Evolutionary conservation across 2,797 vertebrate genomes (phyloP).

Genomic region (Schizopygopsis pylzovi): DNA sequence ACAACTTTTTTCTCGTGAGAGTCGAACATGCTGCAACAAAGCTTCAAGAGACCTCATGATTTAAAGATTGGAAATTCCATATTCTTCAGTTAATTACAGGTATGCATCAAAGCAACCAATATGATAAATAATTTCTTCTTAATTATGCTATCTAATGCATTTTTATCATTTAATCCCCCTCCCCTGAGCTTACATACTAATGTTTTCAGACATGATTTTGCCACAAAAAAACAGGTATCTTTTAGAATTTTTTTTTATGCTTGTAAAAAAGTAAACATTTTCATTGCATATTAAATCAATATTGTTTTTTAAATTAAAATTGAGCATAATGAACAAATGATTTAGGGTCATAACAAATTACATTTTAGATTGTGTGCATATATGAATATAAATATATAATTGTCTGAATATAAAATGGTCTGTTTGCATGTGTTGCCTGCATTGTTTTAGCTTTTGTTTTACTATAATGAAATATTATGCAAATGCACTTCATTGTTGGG

Average conservation of each 20-base stretch:
- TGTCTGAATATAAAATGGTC: neutral
- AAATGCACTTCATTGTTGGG: neutral
- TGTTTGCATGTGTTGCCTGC: neutral
- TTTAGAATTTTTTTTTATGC: neutral
- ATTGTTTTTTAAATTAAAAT: neutral
- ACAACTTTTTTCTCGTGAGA: neutral
- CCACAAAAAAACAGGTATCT: neutral
- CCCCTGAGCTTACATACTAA: neutral
- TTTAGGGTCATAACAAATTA: neutral
- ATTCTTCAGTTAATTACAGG: neutral
- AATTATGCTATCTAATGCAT: too few relatives aligned
- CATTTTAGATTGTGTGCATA: neutral
- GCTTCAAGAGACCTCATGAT: neutral
- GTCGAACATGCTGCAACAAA: conserved; percentile 24
- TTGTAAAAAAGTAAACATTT: neutral
- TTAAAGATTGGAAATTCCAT: neutral
- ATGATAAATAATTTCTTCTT: neutral
- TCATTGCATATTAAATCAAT: neutral
- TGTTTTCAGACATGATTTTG: neutral
- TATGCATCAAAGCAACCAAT: neutral
- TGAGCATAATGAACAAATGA: neutral
- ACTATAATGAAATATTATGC: neutral
- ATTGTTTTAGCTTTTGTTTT: neutral
- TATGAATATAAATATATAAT: neutral
- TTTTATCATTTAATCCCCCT: neutral